phyloP scores from a whole-genome alignment of 2,113 vertebrate genomes.

The Tinamus guttatus region DNA sequence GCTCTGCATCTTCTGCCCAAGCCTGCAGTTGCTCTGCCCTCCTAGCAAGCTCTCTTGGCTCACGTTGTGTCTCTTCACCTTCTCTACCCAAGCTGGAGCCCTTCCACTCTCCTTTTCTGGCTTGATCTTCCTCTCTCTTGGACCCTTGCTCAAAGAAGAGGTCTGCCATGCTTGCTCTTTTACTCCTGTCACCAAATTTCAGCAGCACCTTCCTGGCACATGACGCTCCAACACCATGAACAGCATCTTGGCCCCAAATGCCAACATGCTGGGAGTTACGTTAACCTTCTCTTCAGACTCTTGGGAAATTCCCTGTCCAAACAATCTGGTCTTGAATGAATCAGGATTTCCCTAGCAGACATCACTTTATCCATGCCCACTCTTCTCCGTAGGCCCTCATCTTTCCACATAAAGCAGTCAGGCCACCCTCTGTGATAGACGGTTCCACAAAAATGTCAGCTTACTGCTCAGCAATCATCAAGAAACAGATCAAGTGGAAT shows the following conservation, averaged over 20 bases:
- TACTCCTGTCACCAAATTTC: neutral
- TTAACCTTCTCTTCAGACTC: neutral
- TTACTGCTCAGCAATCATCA: slow-evolving; percentile 10
- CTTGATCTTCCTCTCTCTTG: neutral
- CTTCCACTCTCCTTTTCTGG: slow-evolving; percentile 7
- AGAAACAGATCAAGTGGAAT: slow-evolving; percentile 59
- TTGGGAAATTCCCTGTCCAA: neutral
- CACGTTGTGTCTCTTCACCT: neutral
- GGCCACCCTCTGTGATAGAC: neutral
- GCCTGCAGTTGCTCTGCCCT: neutral
- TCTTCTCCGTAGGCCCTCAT: neutral
- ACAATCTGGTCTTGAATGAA: neutral
- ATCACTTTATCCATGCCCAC: neutral
- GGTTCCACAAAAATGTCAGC: slow-evolving; percentile 51
- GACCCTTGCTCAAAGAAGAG: neutral
- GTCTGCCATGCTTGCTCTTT: neutral
- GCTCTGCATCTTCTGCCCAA: neutral
- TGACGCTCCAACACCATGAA: neutral
- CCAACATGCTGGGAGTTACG: neutral
- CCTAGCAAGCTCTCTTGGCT: neutral
- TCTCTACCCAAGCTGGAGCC: neutral
- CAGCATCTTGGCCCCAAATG: neutral
- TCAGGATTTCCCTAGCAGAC: neutral
- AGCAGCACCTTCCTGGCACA: neutral
- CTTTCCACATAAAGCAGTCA: slow-evolving; percentile 36